Evolutionary conservation across 2,888 invertebrate species (phyloP), one percentile per base, ranked within the genome.

Genomic region (Oligia strigilis): DNA sequence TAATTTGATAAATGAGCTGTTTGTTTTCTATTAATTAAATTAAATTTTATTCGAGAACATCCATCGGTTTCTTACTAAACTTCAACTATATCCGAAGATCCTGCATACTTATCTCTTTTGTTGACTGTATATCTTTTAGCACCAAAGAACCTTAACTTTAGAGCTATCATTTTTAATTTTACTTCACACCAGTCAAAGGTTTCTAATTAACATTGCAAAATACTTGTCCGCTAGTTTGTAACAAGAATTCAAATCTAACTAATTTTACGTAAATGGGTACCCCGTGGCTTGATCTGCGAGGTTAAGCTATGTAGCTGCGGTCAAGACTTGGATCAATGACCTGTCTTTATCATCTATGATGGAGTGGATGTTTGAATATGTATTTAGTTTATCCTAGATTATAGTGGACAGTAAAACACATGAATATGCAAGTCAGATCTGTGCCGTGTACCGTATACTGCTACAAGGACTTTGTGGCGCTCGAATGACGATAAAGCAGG

Each of bases 191-290:
- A 75, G 40, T 72, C 81, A 14, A 66, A 58, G 46, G 82, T 62
- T 74, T 75, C 17, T 82, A 19, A 85, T 82, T 85, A 85, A 77
- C 72, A 80, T 85, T 83, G 80, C 85, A 66, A 80, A 80, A 75
- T 77, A 84, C 70, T 82, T 78, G 58, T 78, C 72, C 46, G 74
- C 84, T 64, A 82, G 72, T 85, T 85, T 23, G 77, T 80, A 72
- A 72, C 80, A 29, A 72, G 82, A 85, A 83, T 85, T 83, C 58
- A 80, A 83, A 77, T 69, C 75, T 36, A 79, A 76, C 46, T 82
- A 40, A 72, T 36, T 72, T 75, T 74, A 55, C 29, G 58, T 71
- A 67, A 81, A 64, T 71, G 62, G 14, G 29, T 66, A 75, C 29
- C 19, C n/a, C 23, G 58, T 69, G 58, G 64, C 71, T 76, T 71